Evolutionary conservation across 2,113 vertebrate genomes (phyloP), one percentile per base, ranked within the genome.

Genomic region (Gopherus evgoodei): DNA sequence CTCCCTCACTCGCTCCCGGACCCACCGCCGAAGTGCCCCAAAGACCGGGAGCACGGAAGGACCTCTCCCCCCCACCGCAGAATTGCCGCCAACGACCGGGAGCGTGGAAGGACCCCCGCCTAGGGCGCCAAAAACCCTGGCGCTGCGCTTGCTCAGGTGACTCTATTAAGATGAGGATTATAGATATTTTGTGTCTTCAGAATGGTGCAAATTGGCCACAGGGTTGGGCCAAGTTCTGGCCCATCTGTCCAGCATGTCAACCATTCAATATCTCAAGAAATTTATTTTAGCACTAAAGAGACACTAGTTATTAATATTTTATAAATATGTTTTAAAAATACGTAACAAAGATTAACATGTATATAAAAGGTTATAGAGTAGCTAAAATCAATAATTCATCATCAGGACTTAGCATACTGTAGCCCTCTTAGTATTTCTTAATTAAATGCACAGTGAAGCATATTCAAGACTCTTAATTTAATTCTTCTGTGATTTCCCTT

Each of bases 341-440:
- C 1, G 38, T 69, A 4, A 19, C 0, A 0, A 91, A 75, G 56
- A 85, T 25, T 78, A 78, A 83, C 12, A 62, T 9, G 0, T 8
- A 78, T 3, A 1, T 27, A 81, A 8, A 87, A 89, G 7, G 8
- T 87, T 65, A 83, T 1, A 29, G 76, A 44, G 13, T 57, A 81
- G 31, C 6, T 91, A 8, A 91, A 89, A 81, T 47, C 44, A 65
- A 38, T 56, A 90, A 85, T 72, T 83, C 84, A 25, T 69, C 19
- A 2, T 27, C 19, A 87, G 12, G 1, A 78, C 90, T n/a, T 93
- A 44, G 72, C 35, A 65, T 7, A 1, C 12, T 85, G 81, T 1
- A 47, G 1, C 0, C 83, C 52, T 80, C 11, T 62, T 52, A 52
- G 86, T 38, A 27, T 3, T 35, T 86, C 49, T 47, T 62, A 75